These are phyloP conservation scores for Hypomecis punctinalis DNA, from an alignment of 2,888 invertebrate genomes.

Conservation along the genomic window DNA sequence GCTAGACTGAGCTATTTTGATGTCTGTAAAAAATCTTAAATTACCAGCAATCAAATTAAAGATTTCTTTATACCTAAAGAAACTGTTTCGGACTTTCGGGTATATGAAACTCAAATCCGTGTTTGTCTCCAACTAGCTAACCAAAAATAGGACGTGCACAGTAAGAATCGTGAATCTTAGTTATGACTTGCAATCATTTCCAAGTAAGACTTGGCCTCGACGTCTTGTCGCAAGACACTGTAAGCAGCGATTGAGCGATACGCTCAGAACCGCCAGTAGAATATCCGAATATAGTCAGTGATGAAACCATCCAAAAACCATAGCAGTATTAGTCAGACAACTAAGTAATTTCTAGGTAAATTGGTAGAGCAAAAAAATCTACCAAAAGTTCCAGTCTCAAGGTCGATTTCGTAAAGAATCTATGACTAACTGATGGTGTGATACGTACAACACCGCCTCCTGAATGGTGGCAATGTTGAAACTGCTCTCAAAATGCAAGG, in stretches of 20 bases:
- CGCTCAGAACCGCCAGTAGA: slow-evolving; percentile 64
- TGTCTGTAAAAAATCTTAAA: slow-evolving; percentile 18
- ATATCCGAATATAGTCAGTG: slow-evolving; percentile 62
- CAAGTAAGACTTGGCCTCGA: slow-evolving; percentile 41
- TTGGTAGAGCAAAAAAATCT: slow-evolving; percentile 8
- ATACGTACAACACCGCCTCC: slow-evolving; percentile 25
- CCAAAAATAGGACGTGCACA: slow-evolving; percentile 14
- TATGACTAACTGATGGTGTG: slow-evolving; percentile 25
- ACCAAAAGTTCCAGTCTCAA: slow-evolving; percentile 16
- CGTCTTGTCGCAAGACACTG: slow-evolving; percentile 56
- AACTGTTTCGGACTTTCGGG: too few species aligned
- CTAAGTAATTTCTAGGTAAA: slow-evolving; percentile 1
- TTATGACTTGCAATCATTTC: slow-evolving; percentile 30
- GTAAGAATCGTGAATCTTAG: slow-evolving; percentile 28
- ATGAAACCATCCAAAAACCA: slow-evolving; percentile 48
- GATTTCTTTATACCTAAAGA: too few species aligned
- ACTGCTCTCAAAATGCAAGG: slow-evolving; percentile 12
- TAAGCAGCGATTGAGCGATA: slow-evolving; percentile 55
- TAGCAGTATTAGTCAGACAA: slow-evolving; percentile 21
- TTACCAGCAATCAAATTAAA: slow-evolving; percentile 24
- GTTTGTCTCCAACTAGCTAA: slow-evolving; percentile 5
- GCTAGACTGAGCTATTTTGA: slow-evolving; percentile 24
- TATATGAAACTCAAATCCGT: background rate
- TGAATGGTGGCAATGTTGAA: slow-evolving; percentile 27
- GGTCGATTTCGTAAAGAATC: slow-evolving; percentile 20